Evolutionary conservation across 2,113 vertebrate species (phyloP).

Genomic region (Tinamus guttatus): DNA sequence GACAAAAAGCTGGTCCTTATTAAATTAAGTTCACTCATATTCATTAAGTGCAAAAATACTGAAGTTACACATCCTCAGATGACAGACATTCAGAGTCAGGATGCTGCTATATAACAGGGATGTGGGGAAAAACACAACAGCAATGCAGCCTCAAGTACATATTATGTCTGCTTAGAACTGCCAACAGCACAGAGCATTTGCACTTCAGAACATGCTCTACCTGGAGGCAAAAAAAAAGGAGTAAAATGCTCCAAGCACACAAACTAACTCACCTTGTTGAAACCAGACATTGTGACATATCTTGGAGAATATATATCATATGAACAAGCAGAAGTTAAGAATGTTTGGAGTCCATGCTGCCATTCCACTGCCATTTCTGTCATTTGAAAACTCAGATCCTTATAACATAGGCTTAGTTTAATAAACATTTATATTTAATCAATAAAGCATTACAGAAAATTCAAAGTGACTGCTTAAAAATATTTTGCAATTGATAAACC

Average conservation of each 20-base stretch:
- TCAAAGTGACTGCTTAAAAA: neutral
- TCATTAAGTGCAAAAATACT: neutral
- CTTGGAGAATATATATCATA: neutral
- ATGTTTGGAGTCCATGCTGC: no score
- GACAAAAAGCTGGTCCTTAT: neutral
- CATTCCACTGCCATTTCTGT: neutral
- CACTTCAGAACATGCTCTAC: neutral
- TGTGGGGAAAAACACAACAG: neutral
- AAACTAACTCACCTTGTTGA: neutral
- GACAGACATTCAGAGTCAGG: neutral
- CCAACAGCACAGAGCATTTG: neutral
- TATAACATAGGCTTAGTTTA: neutral
- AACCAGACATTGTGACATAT: neutral
- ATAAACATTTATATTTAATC: neutral
- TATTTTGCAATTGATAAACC: neutral
- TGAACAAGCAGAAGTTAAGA: neutral
- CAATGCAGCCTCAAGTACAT: neutral
- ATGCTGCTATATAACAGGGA: neutral
- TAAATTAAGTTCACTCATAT: neutral
- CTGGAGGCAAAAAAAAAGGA: neutral
- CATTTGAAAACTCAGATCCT: neutral
- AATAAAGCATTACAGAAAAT: neutral
- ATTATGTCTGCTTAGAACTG: neutral
- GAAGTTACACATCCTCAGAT: neutral
- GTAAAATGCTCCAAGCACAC: neutral